Base-by-base conservation (phyloP, 2,113 vertebrate species). In the Saccopteryx bilineata region DNA sequence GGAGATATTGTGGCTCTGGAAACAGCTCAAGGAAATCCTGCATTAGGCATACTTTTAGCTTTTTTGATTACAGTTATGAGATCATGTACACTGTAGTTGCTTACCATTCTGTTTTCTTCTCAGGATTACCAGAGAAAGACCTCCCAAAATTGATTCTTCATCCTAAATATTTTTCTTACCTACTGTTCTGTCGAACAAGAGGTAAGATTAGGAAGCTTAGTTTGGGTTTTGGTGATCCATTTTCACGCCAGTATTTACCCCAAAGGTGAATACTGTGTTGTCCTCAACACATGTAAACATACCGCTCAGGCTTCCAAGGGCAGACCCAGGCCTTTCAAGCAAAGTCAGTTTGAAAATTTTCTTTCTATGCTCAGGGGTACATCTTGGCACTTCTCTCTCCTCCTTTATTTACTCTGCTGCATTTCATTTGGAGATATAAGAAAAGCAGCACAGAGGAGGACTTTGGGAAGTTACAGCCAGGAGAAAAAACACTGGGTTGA, bases 401-500 rank as follows among this genome's bases (percentile, higher is more conserved):
- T 87, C 21, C 50, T 7, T 66, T 28, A 63, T 58, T 72, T 87
- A 60, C 12, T 68, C 52, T 54, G 9, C 33, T 94, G 11, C 19
- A 80, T 96, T 92, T 94, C 15, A 58, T 69, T 75, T 92, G 74
- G 54, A 80, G 31, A 9, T 56, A 1, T 33, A 92, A 74, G 72
- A 61, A 24, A 66, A 88, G 82, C 21, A 4, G 12, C 28, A 46
- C 9, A 61, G 28, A 87, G 26, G 12, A 78, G 48, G 71, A 72
- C 11, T 80, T 91, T 0, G 9, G 28, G 31, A 72, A 61, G 39
- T 26, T 74, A 46, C 9, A 79, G 89, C 48, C 24, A 18, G 52
- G 54, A 82, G 13, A 31, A 56, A 78, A 68, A 33, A 33, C 4
- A 39, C 87, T 90, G 23, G 3, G 10, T 76, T 54, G 76, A 31